Conservation (phyloP, 2,113 vertebrate genomes). For the Anser brachyrhynchus region DNA sequence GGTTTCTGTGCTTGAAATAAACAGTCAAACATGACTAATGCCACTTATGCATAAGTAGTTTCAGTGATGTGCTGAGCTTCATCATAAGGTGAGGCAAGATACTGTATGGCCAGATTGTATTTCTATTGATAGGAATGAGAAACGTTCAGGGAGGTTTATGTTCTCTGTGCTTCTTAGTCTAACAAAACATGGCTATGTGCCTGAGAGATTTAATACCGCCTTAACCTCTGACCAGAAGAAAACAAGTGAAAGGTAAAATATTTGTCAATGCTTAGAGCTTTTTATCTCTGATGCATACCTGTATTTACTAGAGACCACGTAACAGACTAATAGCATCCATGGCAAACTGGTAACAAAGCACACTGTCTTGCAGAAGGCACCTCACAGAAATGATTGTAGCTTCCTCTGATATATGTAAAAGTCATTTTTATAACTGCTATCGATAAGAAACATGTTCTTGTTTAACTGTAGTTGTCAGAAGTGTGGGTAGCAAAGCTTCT, state of each 20-base stretch:
- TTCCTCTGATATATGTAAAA: not conserved
- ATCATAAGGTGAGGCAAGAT: not conserved
- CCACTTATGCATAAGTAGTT: not conserved
- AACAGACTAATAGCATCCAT: not conserved
- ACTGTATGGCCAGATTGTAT: not conserved
- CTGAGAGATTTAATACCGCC: not conserved
- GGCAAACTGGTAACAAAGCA: not conserved
- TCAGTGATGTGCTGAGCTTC: slow-evolving; percentile 14
- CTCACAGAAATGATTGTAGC: not conserved
- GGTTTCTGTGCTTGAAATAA: slow-evolving; percentile 30
- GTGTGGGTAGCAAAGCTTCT: not conserved
- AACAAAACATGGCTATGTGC: not conserved
- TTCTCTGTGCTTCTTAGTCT: not conserved
- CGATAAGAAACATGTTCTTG: not conserved
- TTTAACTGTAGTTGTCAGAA: not conserved
- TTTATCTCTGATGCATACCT: not conserved
- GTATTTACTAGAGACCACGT: not conserved
- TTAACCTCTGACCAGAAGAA: not conserved
- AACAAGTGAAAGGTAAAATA: not conserved
- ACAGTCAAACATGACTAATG: not conserved
- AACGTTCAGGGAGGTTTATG: not conserved
- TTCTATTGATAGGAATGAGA: not conserved
- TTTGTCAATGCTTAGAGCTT: not conserved
- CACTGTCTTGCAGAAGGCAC: not conserved
- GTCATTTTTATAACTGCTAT: not conserved